A percentile compares a stretch with the other conserved stretches of the same genome.
Conservation (phyloP, 2,113 vertebrate genomes). For the Megaceryle torquata region DNA sequence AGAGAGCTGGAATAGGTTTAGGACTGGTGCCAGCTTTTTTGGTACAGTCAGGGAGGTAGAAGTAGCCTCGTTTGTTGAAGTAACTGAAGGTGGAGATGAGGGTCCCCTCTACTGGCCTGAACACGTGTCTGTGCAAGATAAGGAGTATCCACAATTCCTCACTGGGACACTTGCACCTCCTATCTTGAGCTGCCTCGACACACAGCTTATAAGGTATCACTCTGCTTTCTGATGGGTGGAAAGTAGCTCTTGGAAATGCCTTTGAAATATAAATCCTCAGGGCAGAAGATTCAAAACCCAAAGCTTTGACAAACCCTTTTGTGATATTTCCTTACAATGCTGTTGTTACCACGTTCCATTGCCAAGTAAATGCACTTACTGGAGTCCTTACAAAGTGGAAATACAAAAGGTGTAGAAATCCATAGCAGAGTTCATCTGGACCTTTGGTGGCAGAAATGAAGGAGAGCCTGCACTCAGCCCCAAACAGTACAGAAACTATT, state of each 20-base stretch:
- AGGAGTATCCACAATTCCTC: neutral
- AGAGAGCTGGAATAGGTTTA: neutral
- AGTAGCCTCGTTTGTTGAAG: neutral
- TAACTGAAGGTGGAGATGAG: neutral
- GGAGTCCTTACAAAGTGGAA: neutral
- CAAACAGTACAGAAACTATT: neutral
- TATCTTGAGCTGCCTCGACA: neutral
- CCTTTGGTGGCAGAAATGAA: neutral
- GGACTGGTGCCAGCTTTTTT: neutral
- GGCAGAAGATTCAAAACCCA: neutral
- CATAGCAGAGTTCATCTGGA: neutral
- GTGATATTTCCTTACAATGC: neutral
- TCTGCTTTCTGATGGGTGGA: neutral
- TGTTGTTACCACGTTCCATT: accelerated
- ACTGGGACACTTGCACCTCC: neutral
- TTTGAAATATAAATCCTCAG: neutral
- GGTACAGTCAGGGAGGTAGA: neutral
- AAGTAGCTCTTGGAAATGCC: neutral
- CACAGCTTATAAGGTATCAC: neutral
- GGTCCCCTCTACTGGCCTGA: neutral
- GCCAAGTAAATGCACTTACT: neutral
- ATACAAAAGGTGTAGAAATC: neutral
- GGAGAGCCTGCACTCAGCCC: neutral
- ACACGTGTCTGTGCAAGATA: neutral
- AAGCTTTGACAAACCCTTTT: neutral